A percentile compares a stretch with the other conserved stretches of the same genome.
phyloP scores from a whole-genome alignment of 1,140 invertebrate species.

The Bombus haemorrhoidalis region DNA sequence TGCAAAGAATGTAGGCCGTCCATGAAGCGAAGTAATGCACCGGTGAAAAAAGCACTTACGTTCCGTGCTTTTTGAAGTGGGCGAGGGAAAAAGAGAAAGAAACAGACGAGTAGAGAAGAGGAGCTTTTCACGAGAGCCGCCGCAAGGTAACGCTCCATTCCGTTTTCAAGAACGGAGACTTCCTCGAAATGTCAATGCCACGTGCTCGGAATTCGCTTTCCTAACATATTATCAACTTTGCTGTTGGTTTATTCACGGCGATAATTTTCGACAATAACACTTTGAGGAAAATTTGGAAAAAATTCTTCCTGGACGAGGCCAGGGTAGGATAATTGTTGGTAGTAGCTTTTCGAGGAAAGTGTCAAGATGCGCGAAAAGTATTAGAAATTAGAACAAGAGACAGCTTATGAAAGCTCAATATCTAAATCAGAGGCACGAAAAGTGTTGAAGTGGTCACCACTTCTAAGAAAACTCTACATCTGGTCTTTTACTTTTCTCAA shows the following conservation, averaged over 20 bases:
- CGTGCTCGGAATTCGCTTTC: not conserved
- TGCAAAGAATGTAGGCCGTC: slow-evolving; percentile 62
- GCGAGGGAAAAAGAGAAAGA: slow-evolving; percentile 17
- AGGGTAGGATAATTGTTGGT: no score
- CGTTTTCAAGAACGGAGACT: slow-evolving; percentile 22
- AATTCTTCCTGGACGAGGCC: no score
- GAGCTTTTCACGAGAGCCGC: slow-evolving; percentile 46
- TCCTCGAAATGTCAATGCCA: slow-evolving; percentile 54
- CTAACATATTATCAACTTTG: not conserved
- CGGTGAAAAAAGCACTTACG: slow-evolving; percentile 58
- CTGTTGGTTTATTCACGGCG: no score
- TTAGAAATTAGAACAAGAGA: no score
- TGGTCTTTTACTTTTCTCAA: no score
- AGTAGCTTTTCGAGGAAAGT: no score
- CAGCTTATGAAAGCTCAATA: no score
- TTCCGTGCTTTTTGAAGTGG: slow-evolving; percentile 1
- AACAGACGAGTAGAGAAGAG: slow-evolving; percentile 3
- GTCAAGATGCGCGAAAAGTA: no score
- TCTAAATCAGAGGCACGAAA: no score
- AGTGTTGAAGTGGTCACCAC: no score
- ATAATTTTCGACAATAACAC: not conserved
- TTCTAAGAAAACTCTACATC: no score
- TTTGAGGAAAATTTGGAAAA: no score
- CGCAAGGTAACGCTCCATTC: slow-evolving; percentile 36
- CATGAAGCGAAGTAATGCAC: slow-evolving; percentile 54